Evolutionary conservation across 2,888 invertebrate species (phyloP).

Genomic region (Megastigmus dorsalis): DNA sequence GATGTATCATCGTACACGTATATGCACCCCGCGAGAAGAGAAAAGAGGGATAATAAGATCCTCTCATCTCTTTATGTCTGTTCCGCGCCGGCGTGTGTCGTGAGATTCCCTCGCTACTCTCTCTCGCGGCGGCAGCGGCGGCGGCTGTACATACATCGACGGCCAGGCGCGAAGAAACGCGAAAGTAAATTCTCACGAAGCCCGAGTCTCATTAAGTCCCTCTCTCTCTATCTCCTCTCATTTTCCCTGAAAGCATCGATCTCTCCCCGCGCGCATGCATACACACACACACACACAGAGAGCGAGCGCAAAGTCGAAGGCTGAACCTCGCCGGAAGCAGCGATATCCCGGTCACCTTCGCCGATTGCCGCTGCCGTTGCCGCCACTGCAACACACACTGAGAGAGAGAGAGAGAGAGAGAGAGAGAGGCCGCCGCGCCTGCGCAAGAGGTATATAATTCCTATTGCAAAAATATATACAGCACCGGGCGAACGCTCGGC

Average conservation of each 20-base stretch:
- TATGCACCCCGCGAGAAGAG: slow-evolving; percentile 32
- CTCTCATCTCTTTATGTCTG: background rate
- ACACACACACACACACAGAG: no score
- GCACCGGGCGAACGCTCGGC: slow-evolving; percentile 10
- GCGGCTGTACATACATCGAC: no score
- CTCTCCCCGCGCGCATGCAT: slow-evolving; percentile 37
- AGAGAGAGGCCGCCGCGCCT: no score
- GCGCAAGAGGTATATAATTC: slow-evolving; percentile 38
- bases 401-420: no score
- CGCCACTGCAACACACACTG: no score
- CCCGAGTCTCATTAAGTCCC: slow-evolving; percentile 48
- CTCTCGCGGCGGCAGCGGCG: background rate
- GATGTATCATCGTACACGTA: no score
- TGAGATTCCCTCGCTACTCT: slow-evolving; percentile 21
- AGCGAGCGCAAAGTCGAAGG: no score
- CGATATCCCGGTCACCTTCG: slow-evolving; percentile 61
- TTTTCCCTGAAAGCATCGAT: slow-evolving; percentile 31
- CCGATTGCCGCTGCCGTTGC: no score
- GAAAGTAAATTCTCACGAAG: slow-evolving; percentile 55
- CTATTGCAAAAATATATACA: slow-evolving; percentile 44
- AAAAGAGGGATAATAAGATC: slow-evolving; percentile 42
- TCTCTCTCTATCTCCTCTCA: slow-evolving; percentile 8
- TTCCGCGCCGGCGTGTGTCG: slow-evolving; percentile 5
- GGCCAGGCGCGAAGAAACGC: slow-evolving; percentile 52
- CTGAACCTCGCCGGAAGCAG: slow-evolving; percentile 58